A percentile compares a stretch with the other conserved stretches of the same genome.
Evolutionary conservation across 2,113 vertebrate genomes (phyloP).

Genomic region (Albula glossodonta): DNA sequence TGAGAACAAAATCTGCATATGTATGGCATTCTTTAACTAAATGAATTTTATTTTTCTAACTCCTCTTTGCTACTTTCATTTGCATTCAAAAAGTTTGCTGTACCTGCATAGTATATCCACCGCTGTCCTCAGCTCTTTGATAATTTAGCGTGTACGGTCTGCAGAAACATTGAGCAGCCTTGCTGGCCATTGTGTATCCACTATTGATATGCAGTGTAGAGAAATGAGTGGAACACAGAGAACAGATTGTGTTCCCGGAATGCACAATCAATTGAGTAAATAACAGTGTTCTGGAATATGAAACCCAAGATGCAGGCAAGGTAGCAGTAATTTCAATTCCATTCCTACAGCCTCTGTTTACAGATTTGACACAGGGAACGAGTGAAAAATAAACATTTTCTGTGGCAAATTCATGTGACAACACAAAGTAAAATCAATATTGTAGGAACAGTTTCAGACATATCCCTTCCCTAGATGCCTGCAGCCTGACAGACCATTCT

Average conservation of each 20-base stretch:
- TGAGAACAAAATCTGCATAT: too few species aligned
- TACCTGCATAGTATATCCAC: too few species aligned
- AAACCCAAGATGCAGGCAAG: not conserved
- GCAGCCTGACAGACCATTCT: too few species aligned
- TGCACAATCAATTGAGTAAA: conserved; percentile 2
- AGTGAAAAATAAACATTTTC: conserved; percentile 7
- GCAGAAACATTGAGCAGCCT: not conserved
- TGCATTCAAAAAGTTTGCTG: too few species aligned
- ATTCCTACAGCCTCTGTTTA: not conserved
- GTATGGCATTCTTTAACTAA: too few species aligned
- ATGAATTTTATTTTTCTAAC: too few species aligned
- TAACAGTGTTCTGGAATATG: not conserved
- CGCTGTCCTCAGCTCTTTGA: too few species aligned
- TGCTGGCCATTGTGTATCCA: not conserved
- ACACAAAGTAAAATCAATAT: conserved; percentile 10
- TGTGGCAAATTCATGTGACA: not conserved
- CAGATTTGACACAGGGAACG: not conserved
- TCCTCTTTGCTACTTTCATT: too few species aligned
- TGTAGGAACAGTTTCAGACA: not conserved
- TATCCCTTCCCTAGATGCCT: not conserved
- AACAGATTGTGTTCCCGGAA: not conserved
- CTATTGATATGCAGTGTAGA: not conserved
- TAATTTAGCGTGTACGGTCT: not conserved
- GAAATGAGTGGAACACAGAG: not conserved
- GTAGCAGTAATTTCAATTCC: conserved; percentile 22